These are phyloP conservation scores for Thysanoteuthis rhombus DNA, from an alignment of 2,888 invertebrate genomes.

Conservation along the genomic window DNA sequence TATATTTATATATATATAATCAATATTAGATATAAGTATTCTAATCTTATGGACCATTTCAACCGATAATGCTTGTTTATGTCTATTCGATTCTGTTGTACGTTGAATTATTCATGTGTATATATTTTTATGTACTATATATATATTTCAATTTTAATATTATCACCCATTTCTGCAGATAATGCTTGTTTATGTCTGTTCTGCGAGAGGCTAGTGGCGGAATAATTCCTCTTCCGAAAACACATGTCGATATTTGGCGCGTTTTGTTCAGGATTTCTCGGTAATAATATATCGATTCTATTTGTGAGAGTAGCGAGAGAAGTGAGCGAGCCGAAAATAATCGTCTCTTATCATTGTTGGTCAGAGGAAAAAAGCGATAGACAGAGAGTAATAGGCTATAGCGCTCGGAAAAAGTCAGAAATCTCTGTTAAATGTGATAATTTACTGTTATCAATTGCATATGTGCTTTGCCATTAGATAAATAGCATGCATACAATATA, in stretches of 20 bases:
- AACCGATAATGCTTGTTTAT: not conserved
- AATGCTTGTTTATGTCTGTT: not conserved
- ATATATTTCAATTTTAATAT: not conserved
- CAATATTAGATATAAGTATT: not conserved
- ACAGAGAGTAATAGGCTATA: too few relatives aligned
- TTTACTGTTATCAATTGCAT: not conserved
- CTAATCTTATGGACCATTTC: not conserved
- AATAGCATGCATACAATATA: not conserved
- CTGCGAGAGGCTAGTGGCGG: not conserved
- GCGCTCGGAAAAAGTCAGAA: not conserved
- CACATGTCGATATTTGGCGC: not conserved
- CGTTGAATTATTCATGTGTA: not conserved
- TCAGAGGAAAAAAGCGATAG: not conserved
- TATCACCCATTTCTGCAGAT: not conserved
- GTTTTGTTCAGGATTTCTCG: not conserved
- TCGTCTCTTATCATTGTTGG: not conserved
- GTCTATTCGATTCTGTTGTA: not conserved
- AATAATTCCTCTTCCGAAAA: not conserved
- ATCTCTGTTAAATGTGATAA: slow-evolving; percentile 12
- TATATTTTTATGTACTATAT: not conserved
- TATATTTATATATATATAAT: not conserved
- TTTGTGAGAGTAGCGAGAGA: not conserved
- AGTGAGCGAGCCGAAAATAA: not conserved
- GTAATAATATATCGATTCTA: not conserved
- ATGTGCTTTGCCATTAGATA: not conserved